Conservation (phyloP, 2,113 vertebrate genomes). For the Myotis lucifugus region DNA sequence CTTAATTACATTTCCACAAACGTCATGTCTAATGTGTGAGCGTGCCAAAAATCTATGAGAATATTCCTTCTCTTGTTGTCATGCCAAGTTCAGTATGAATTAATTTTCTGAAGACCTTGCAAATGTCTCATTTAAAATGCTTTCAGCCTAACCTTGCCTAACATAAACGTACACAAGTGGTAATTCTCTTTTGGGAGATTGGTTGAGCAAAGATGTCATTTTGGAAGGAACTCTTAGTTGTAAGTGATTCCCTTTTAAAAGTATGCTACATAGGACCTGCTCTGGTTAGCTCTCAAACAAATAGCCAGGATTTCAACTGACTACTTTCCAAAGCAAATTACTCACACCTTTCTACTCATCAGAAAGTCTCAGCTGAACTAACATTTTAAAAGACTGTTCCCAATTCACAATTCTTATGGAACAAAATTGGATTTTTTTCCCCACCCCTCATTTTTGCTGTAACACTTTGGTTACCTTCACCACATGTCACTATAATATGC, state of each 20-base stretch:
- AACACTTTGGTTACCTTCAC: conserved; percentile 76
- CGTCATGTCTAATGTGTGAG: conserved; percentile 74
- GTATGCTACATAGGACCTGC: conserved; percentile 32
- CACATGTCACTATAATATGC: conserved; percentile 80
- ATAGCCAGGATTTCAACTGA: conserved; percentile 59
- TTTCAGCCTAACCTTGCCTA: conserved; percentile 56
- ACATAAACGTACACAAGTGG: conserved; percentile 48
- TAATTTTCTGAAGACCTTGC: conserved; percentile 76
- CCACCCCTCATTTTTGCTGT: conserved; percentile 67
- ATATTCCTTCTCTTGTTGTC: conserved; percentile 66
- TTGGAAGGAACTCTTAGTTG: conserved; percentile 61
- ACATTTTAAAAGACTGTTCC: conserved; percentile 74
- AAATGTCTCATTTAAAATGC: conserved; percentile 77
- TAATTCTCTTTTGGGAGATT: conserved; percentile 15
- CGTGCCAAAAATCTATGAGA: conserved; percentile 80
- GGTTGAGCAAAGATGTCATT: conserved; percentile 63
- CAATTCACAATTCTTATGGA: conserved; percentile 79
- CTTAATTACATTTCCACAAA: conserved; percentile 85
- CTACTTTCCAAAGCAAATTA: conserved; percentile 71
- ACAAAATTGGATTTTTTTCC: conserved; percentile 73
- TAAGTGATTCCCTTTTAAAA: conserved; percentile 54
- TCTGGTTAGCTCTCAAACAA: conserved; percentile 60
- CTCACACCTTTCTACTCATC: conserved; percentile 76
- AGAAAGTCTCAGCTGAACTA: conserved; percentile 75
- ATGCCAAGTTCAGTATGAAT: conserved; percentile 76